Evolutionary conservation across 2,888 invertebrate genomes (phyloP), one percentile per base, ranked within the genome.

Genomic region (Anthrax anthrax): DNA sequence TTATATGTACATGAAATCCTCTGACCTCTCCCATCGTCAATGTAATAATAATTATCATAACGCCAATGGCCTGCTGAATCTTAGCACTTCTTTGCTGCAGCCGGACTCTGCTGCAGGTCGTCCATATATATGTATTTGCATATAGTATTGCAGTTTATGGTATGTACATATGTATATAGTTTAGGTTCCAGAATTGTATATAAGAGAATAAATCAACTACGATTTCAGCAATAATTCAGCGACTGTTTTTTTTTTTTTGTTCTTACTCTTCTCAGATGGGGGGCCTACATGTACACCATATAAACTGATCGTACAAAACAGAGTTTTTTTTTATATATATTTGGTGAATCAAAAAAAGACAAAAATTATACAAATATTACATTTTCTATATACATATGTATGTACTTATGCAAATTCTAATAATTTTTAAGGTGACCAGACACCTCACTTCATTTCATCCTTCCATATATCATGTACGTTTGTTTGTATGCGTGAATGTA

Each of bases 161-260:
- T n/a, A 23, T 23, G 19, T 23, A 6, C 23, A 23, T 23, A 23
- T 23, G 4, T 6, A 23, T 23, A 23, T 8, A 23, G 4, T 23
- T 23, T 23, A 6, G 8, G 23, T 23, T 23, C 23, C 23, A 32
- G 39, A 44, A 12, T 32, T 37, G 18, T 16, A 40, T n/a, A n/a
- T n/a, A n/a, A n/a, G n/a, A n/a, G 44, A 44, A 51, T 53, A 54
- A 51, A 52, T 55, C 53, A 53, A 46, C 47, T 27, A 43, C 50
- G 50, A 49, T 52, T 51, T 49, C 36, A 44, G 45, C 51, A 52
- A 55, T 54, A 55, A 53, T 48, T 54, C 52, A 55, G 46, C 50
- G 50, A 51, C 37, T 49, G 41, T 29, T 39, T 39, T 49, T 46
- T 43, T n/a, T n/a, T n/a, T n/a, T n/a, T n/a, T n/a, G n/a, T n/a